These are phyloP conservation scores for Falco novaeseelandiae DNA, from an alignment of 2,797 vertebrate genomes.

Conservation along the genomic window DNA sequence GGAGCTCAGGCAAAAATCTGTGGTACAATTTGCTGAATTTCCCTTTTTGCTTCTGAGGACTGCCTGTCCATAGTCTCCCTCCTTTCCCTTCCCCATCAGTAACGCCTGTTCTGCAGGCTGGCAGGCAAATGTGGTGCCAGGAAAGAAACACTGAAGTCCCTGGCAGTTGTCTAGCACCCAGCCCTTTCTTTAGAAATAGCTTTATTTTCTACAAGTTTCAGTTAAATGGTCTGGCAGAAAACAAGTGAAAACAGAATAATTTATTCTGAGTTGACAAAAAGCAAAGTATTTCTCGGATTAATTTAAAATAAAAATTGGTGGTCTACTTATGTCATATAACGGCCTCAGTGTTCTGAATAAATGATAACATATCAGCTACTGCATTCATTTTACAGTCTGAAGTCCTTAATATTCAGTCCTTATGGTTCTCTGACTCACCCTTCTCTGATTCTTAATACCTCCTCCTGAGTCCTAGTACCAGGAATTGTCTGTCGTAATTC, in stretches of 20 bases:
- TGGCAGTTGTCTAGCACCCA: background rate
- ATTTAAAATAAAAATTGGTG: background rate
- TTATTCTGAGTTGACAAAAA: background rate
- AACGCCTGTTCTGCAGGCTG: background rate
- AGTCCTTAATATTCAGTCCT: background rate
- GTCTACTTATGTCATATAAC: background rate
- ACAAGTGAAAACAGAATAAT: background rate
- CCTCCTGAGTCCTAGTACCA: background rate
- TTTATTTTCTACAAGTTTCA: background rate
- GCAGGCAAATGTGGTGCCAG: background rate
- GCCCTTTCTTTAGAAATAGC: background rate
- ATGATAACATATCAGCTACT: background rate
- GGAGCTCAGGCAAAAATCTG: background rate
- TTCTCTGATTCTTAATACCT: background rate
- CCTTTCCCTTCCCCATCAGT: background rate
- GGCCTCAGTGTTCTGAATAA: background rate
- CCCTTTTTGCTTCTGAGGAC: background rate
- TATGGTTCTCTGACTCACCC: background rate
- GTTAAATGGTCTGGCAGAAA: background rate
- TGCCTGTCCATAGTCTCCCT: background rate
- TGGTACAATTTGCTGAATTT: background rate
- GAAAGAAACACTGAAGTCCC: background rate
- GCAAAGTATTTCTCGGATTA: background rate
- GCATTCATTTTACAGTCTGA: background rate
- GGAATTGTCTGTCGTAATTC: conserved; percentile 18